phyloP scores from a whole-genome alignment of 2,113 vertebrate species.

The Hymenochirus boettgeri region DNA sequence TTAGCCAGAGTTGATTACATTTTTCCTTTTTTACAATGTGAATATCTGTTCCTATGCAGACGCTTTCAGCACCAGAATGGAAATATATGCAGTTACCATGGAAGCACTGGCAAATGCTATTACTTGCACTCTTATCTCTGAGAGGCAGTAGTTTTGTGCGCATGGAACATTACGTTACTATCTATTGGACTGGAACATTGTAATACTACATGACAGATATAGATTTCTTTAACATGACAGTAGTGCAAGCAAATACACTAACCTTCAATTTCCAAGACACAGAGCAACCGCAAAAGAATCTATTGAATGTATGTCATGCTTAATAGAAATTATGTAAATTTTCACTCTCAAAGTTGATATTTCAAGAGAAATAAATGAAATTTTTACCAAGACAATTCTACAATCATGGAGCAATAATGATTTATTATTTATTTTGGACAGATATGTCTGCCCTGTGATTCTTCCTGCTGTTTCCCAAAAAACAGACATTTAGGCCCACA shows the following conservation, averaged over 20 bases:
- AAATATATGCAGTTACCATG: constrained; percentile 41
- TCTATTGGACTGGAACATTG: constrained; percentile 33
- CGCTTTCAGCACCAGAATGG: constrained; percentile 8
- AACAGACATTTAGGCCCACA: too few relatives aligned
- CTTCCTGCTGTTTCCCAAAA: too few relatives aligned
- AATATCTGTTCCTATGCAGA: constrained; percentile 23
- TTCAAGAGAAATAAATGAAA: too few relatives aligned
- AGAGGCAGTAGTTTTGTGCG: constrained; percentile 29
- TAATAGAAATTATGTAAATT: constrained; percentile 37
- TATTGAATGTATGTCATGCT: constrained; percentile 23
- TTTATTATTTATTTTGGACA: too few relatives aligned
- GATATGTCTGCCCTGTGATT: too few relatives aligned
- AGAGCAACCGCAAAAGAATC: constrained; percentile 14
- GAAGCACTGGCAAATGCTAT: constrained; percentile 32
- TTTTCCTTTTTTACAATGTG: constrained; percentile 22
- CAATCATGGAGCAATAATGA: too few relatives aligned
- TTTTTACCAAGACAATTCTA: too few relatives aligned
- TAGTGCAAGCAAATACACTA: constrained; percentile 21
- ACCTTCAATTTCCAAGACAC: constrained; percentile 6
- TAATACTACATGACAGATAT: constrained; percentile 41
- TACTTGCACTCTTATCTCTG: constrained; percentile 39
- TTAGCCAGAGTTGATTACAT: constrained; percentile 37
- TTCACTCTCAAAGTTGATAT: background rate
- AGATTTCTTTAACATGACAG: constrained; percentile 41
- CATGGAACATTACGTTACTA: constrained; percentile 21